Evolutionary conservation across 1,140 invertebrate species (phyloP), one percentile per base, ranked within the genome.

Genomic region (Stegodyphus mimosarum): DNA sequence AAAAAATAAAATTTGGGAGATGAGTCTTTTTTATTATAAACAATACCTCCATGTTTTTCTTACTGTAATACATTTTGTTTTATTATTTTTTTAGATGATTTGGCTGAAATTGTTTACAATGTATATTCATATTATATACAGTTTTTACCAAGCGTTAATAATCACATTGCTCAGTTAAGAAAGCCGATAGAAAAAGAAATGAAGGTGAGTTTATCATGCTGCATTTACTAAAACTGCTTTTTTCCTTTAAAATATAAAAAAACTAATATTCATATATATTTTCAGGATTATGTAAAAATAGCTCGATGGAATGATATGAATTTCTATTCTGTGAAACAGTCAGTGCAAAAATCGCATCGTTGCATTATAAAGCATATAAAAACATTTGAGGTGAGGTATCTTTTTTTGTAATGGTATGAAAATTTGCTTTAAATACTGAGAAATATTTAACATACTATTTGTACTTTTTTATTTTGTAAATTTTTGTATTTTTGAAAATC

Each of bases 261-360:
- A 13, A 83, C 3, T 63, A 52, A 18, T 80, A 63, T 52, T 64
- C 7, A 51, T 55, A 71, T 70, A 77, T 78, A 63, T 51, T 17
- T 77, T 72, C 55, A 93, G 87, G 96, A 98, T 86, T 97, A 97
- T 90, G 95, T 99, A 0, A 98, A 99, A 90, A 98, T 99, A 67
- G 95, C 95, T n/a, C 92, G 96, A 53, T 99, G 97, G 95, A 97
- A 96, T 89, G 97, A 99, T 89, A 93, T 97, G 2, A 98, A 95
- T 89, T 98, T 98, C 89, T 98, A 95, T 93, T 94, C 96, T n/a
- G 93, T 99, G 9, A 97, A 96, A 87, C 94, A 95, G 87, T 88
- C 95, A 6, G 93, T 97, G 5, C 93, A 95, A 49, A 97, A 96
- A 90, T 95, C 95, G 1, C 96, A 98, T 89, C 94, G 94, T 87